Evolutionary conservation across 2,113 vertebrate genomes (phyloP).

Genomic region (Melanotaenia duboulayi): DNA sequence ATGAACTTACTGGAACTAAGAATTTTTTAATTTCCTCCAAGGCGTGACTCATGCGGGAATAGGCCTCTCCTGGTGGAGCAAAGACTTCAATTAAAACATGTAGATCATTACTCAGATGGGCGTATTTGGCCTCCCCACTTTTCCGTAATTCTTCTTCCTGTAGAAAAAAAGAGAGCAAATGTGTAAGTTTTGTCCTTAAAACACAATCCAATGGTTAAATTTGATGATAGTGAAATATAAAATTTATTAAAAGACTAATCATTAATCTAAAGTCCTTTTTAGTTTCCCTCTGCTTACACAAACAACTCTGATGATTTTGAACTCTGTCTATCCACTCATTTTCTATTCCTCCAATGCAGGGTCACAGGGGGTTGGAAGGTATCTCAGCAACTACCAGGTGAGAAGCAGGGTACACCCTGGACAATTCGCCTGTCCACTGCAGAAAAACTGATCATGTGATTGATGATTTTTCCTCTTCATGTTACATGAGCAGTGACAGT

Average conservation of each 20-base stretch:
- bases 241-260: neutral
- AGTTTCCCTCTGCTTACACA: neutral
- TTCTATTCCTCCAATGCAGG: no score
- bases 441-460: no score
- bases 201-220: neutral
- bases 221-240: neutral
- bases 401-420: no score
- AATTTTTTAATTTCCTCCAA: constrained; percentile 99
- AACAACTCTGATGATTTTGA: no score
- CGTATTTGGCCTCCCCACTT: constrained; percentile 96
- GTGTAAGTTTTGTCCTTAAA: constrained; percentile 2
- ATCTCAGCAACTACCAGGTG: no score
- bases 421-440: no score
- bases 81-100: constrained; percentile 99
- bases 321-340: no score
- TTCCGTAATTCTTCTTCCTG: constrained; percentile 98
- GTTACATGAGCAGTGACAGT: neutral
- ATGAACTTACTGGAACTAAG: constrained; percentile 95
- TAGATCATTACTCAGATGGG: constrained; percentile 96
- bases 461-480: neutral
- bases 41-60: constrained; percentile 99
- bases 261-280: constrained; percentile 1
- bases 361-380: no score
- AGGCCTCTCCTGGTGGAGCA: constrained; percentile 97
- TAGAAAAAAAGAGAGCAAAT: constrained; percentile 51